Evolutionary conservation across 2,797 vertebrate genomes (phyloP).

Genomic region (Coendou prehensilis): DNA sequence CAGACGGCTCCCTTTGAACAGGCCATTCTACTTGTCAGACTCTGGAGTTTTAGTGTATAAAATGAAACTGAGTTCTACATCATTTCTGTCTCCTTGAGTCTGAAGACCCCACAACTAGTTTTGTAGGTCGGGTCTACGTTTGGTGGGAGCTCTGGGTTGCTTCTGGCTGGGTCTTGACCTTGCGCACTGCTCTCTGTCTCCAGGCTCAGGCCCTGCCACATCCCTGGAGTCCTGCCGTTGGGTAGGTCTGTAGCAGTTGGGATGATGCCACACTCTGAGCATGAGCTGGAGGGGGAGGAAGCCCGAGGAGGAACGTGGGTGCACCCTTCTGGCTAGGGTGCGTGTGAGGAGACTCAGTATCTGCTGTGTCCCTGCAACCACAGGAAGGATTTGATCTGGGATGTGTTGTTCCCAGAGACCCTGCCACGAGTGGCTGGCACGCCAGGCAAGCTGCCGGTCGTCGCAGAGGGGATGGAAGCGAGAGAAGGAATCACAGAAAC

Average conservation of each 20-base stretch:
- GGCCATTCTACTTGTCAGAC: background rate
- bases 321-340: background rate
- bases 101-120: background rate
- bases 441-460: background rate
- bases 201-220: background rate
- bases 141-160: background rate
- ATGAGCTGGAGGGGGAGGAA: background rate
- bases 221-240: background rate
- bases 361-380: background rate
- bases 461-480: background rate
- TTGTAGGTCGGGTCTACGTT: background rate
- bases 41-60: background rate
- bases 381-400: conserved; percentile 19
- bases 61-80: fast-evolving
- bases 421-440: background rate
- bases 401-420: background rate
- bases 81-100: background rate
- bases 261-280: background rate
- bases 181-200: background rate
- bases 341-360: background rate
- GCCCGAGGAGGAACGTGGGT: background rate
- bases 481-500: background rate
- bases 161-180: too few relatives aligned
- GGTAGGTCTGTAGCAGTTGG: background rate
- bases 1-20: background rate